A percentile compares a stretch with the other conserved stretches of the same genome.
Conservation (phyloP, 2,888 invertebrate species). For the Amblyjoppa fuscipennis region DNA sequence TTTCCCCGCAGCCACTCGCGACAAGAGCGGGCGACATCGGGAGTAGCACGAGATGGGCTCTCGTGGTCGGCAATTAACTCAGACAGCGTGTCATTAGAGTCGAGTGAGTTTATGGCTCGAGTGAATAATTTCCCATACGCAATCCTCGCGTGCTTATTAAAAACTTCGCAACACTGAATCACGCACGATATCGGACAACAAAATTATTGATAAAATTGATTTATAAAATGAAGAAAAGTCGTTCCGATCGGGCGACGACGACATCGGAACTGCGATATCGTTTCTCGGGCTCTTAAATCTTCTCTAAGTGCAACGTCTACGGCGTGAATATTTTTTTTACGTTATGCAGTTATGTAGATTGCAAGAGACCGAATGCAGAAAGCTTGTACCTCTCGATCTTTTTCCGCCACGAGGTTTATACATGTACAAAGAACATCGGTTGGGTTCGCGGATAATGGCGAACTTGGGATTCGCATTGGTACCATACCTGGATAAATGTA, state of each 20-base stretch:
- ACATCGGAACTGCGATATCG: not conserved
- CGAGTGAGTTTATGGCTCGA: constrained; percentile 50
- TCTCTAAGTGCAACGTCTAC: constrained; percentile 3
- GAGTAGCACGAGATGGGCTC: constrained; percentile 21
- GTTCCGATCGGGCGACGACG: not conserved
- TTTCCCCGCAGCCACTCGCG: constrained; percentile 41
- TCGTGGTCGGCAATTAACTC: constrained; percentile 56
- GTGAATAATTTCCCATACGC: constrained; percentile 5
- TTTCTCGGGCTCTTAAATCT: not conserved
- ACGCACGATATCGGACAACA: not conserved
- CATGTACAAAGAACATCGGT: not conserved
- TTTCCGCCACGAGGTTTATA: constrained; percentile 9
- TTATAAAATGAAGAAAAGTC: not conserved
- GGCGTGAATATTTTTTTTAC: constrained; percentile 13
- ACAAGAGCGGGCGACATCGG: constrained; percentile 14
- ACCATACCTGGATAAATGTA: constrained; percentile 63
- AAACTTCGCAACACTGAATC: not conserved
- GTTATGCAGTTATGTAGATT: constrained; percentile 24
- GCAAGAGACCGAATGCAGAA: constrained; percentile 55
- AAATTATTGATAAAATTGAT: not conserved
- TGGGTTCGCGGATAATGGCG: constrained; percentile 46
- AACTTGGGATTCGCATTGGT: constrained; percentile 56
- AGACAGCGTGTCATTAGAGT: constrained; percentile 64
- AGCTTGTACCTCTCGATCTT: constrained; percentile 55
- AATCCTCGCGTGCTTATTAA: not conserved